Base-by-base conservation (phyloP, 35 echinoderm and acorn worm species). In the Antedon bifida region DNA sequence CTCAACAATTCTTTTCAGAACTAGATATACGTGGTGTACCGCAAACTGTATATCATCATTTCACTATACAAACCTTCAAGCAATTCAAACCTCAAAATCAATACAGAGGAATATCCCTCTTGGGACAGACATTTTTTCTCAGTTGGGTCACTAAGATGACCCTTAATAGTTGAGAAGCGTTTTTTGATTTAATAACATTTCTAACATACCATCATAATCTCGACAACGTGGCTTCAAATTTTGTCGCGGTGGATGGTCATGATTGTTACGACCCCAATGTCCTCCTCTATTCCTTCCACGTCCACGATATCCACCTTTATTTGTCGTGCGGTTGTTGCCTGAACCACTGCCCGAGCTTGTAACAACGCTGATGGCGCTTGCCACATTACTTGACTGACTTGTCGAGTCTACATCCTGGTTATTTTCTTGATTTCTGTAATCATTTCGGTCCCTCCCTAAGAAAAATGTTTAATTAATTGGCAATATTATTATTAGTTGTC, bases 151-250 rank as follows among this genome's bases (percentile, higher is more conserved):
- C n/a, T n/a, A n/a, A n/a, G n/a, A n/a, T n/a, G n/a, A n/a, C n/a
- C n/a, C n/a, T n/a, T n/a, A n/a, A n/a, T n/a, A 7, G 5, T 42
- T 42, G 38, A 42, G n/a, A n/a, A n/a, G n/a, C 38, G 38, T 42
- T 4, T 42, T 42, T 42, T 42, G 38, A 42, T 7, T 42, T 7
- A 42, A 42, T 42, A 42, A 42, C 38, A 4, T 7, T 4, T 7
- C 14, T 7, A 7, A 42, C 38, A 42, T 44, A 88, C 90, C 90
- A 39, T 91, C 90, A 56, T 91, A 91, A 75, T 91, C 90, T 35
- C 90, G 31, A 76, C 90, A 91, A 31, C 89, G 74, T 33, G 86
- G 80, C 33, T 78, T 83, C 42, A 64, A 1, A 64, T 23, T 64
- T 26, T 7, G 51, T 16, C 26, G 51, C 51, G 2, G 23, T 7